Evolutionary conservation across 2,888 invertebrate species (phyloP), one percentile per base, ranked within the genome.

Genomic region (Callosobruchus maculatus): DNA sequence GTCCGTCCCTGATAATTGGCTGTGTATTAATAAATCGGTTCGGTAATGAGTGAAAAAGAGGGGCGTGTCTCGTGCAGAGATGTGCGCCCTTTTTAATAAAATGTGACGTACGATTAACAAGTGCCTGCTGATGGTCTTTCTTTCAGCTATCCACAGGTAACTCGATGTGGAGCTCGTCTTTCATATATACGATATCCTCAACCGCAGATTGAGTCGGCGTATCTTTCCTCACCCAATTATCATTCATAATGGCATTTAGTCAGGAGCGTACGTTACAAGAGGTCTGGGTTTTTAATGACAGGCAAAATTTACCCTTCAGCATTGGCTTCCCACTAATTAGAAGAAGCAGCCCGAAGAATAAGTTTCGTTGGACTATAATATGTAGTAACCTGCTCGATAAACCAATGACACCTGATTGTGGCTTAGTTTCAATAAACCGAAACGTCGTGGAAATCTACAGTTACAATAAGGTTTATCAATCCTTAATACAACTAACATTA

Each of bases 51-150:
- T 73, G 70, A 22, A 70, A 70, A 71, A 71, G 71, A 74, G 71
- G 71, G 74, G 74, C 71, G 71, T 74, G 22, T 71, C 26, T 66
- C 77, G 77, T 71, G 78, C 78, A 78, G 77, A 76, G 78, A 82
- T 82, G 82, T 82, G 82, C 78, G 81, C 80, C 81, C 79, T 81
- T 82, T 81, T 80, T 85, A 84, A 85, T 85, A 84, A 83, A 83
- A 80, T 78, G 80, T 84, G 83, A 83, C 83, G 81, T 82, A 80
- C 81, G 84, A 83, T 83, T 83, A 84, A 83, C 82, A 82, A 82
- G 82, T 77, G 75, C 72, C 71, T 70, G 67, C 72, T 49, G 4
- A 9, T 22, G 68, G 67, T 77, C 18, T 49, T 49, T 18, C 49
- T 49, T 18, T 49, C 49, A 49, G 18, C 49, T 49, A 69, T 7